Conservation (phyloP, 2,888 invertebrate species). For the Agrilus mali region DNA sequence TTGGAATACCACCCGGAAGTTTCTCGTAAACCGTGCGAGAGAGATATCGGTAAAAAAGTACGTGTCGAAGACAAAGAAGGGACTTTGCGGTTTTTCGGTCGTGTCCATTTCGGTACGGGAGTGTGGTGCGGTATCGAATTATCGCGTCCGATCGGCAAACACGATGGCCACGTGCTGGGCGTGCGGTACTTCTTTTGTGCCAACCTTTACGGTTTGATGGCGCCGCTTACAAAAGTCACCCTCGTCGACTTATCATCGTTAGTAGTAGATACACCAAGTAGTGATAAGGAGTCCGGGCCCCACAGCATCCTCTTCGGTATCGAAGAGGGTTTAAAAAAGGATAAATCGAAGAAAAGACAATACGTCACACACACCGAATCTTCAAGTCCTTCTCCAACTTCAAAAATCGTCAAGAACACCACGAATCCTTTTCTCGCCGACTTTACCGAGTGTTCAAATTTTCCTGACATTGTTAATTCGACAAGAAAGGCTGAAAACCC, state of each 20-base stretch:
- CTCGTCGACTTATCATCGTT: constrained; percentile 23
- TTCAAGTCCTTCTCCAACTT: constrained; percentile 28
- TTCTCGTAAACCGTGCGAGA: constrained; percentile 10
- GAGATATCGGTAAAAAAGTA: constrained; percentile 26
- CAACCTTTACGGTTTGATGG: constrained; percentile 47
- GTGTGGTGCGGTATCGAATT: constrained; percentile 55
- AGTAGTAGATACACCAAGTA: constrained; percentile 36
- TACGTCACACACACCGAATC: constrained; percentile 32
- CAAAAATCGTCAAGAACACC: no score
- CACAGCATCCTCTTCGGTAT: constrained; percentile 47
- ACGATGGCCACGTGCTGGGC: constrained; percentile 50
- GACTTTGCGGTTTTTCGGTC: constrained; percentile 43
- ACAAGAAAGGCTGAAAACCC: constrained; percentile 1
- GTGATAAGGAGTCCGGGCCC: constrained; percentile 41
- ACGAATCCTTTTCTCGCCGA: not conserved
- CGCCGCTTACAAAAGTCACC: constrained; percentile 43
- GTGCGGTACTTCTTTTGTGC: constrained; percentile 49
- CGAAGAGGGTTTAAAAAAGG: constrained; percentile 18
- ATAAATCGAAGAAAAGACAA: constrained; percentile 3
- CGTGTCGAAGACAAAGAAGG: constrained; percentile 34
- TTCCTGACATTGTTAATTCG: constrained; percentile 7
- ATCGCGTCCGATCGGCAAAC: constrained; percentile 41
- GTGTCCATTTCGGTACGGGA: constrained; percentile 39
- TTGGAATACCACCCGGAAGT: constrained; percentile 4
- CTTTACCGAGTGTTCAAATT: constrained; percentile 7